A percentile compares a stretch with the other conserved stretches of the same genome.
Conservation (phyloP, 1,140 invertebrate genomes). For the Heterodera schachtii region DNA sequence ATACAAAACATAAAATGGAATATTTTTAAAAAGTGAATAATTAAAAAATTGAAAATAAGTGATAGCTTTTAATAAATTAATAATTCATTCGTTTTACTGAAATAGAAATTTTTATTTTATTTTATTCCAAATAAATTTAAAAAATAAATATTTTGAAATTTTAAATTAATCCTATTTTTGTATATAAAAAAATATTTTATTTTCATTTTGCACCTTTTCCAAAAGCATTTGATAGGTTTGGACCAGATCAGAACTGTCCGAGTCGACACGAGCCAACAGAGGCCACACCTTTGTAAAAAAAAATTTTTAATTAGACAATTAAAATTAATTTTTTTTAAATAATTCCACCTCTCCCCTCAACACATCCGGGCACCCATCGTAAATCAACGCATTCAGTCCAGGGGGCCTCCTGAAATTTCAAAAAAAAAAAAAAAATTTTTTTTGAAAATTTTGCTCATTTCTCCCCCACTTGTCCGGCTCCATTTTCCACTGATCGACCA, state of each 20-base stretch:
- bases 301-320: not conserved
- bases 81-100: too few relatives aligned
- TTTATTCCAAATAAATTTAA: too few relatives aligned
- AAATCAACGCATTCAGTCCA: constrained; percentile 78
- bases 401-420: constrained; percentile 71
- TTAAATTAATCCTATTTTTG: too few relatives aligned
- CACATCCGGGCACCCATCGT: constrained; percentile 86
- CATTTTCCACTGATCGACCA: constrained; percentile 79
- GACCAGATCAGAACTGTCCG: constrained; percentile 72
- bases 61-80: too few relatives aligned
- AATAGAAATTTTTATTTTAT: too few relatives aligned
- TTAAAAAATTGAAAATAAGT: too few relatives aligned
- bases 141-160: too few relatives aligned
- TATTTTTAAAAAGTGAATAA: too few relatives aligned
- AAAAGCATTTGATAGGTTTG: constrained; percentile 52
- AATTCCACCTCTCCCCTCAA: constrained; percentile 79
- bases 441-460: not conserved
- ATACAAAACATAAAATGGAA: too few relatives aligned
- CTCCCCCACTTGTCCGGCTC: constrained; percentile 56
- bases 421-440: not conserved
- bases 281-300: constrained; percentile 77
- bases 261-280: constrained; percentile 82
- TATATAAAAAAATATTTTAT: too few relatives aligned
- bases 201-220: constrained; percentile 40
- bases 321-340: not conserved